Base-by-base conservation (phyloP, 1,140 invertebrate genomes). In the Calycopis cecrops region DNA sequence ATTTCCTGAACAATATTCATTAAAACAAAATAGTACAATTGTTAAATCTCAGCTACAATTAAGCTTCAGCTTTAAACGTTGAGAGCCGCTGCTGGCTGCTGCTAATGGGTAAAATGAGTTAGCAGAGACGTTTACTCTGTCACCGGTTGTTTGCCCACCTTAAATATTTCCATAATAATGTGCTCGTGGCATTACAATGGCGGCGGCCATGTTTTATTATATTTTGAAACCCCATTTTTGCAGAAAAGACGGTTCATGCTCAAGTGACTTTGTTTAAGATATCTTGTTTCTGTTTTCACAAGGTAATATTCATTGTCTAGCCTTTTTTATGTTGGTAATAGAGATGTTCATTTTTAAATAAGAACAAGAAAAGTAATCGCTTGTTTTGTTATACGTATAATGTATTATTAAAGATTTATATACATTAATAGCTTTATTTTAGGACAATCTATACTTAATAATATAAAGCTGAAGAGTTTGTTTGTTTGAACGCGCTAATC, bases 131-230 rank as follows among this genome's bases (percentile, higher is more conserved):
- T 50, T 50, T 50, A 33, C 33, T 40, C 18, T 53, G 21, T 12
- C 33, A 33, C 40, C 52, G 42, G 14, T 42, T 54, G 52, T 54
- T 54, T 34, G 33, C 14, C 28, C 49, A 54, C 52, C 38, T 54
- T 33, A 54, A 54, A 42, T 21, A 54, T 54, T 54, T 54, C 17
- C 38, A 54, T 54, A 54, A 54, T 54, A 54, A 54, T 54, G 42
- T 44, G 42, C 40, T 44, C 16, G 40, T 38, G 38, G 14, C 12
- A 38, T 34, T 40, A 42, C 42, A 54, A 54, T 54, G 12, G 52
- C 52, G 17, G 34, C 17, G 34, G 12, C 42, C 40, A 54, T 44
- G 52, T 33, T 42, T 42, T 44, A 54, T 54, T 54, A 38, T 54
- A 54, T 44, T 54, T 54, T 35, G 38, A 54, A 34, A 34, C 33